These are phyloP conservation scores for Chaetodon auriga DNA, from an alignment of 2,113 vertebrate genomes.

Conservation along the genomic window DNA sequence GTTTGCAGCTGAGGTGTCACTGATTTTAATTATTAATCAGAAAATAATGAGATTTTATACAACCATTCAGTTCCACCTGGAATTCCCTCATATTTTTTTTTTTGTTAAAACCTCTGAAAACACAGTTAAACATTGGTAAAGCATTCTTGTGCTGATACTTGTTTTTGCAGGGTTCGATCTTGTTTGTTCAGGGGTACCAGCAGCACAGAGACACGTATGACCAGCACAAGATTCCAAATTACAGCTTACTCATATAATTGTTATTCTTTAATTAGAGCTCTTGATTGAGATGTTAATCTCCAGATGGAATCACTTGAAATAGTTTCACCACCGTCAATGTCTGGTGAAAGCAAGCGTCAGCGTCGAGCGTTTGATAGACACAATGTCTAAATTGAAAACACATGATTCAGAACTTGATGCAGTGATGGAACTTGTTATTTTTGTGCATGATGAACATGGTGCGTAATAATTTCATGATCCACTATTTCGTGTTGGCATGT, in stretches of 20 bases:
- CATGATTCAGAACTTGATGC: not conserved
- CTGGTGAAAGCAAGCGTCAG: not conserved
- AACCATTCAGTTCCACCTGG: not conserved
- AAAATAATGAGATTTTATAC: not conserved
- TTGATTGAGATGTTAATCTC: not conserved
- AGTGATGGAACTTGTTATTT: not conserved
- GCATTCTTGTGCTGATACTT: not conserved
- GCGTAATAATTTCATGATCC: slow-evolving; percentile 26
- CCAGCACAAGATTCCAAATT: not conserved
- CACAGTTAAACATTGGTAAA: not conserved
- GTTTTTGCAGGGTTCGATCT: not conserved
- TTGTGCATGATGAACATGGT: slow-evolving; percentile 15
- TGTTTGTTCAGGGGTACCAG: not conserved
- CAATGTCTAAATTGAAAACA: not conserved
- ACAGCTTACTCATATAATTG: not conserved
- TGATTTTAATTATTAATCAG: not conserved
- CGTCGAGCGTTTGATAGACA: not conserved
- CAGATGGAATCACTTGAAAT: not conserved
- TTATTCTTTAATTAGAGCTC: not conserved
- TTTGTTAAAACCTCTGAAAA: not conserved
- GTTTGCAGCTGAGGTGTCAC: not conserved
- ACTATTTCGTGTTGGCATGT: slow-evolving; percentile 29
- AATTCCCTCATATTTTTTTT: not conserved
- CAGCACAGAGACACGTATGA: not conserved
- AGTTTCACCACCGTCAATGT: not conserved